These are phyloP conservation scores for Brachyalestes nurse DNA, from an alignment of 2,797 vertebrate genomes.

Conservation along the genomic window DNA sequence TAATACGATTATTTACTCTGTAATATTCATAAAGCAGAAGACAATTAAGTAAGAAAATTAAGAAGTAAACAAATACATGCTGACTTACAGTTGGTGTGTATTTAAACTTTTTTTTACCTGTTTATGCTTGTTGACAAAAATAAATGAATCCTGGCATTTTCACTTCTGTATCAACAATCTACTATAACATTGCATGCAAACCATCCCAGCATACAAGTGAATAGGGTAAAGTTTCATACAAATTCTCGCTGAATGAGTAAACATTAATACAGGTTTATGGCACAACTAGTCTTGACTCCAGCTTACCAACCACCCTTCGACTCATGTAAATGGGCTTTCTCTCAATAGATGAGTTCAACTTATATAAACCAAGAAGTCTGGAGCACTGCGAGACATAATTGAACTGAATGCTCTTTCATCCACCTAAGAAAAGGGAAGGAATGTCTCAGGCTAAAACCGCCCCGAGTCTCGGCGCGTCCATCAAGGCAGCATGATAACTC, in stretches of 20 bases:
- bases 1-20: no score
- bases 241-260: background rate
- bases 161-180: no score
- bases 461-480: constrained; percentile 9
- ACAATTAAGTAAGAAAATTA: background rate
- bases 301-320: background rate
- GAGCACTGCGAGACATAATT: constrained; percentile 32
- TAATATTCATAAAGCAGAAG: background rate
- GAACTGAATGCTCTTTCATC: constrained; percentile 49
- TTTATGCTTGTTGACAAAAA: no score
- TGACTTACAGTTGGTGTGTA: no score
- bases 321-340: background rate
- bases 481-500: background rate
- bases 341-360: background rate
- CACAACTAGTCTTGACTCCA: background rate
- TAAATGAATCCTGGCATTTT: no score
- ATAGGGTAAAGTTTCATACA: background rate
- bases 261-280: background rate
- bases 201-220: no score
- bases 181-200: no score
- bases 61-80: no score
- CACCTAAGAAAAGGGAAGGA: background rate
- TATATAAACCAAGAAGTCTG: background rate
- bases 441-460: constrained; percentile 14
- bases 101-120: no score